Evolutionary conservation across 1,140 invertebrate genomes (phyloP).

Genomic region (Palaemon carinicauda): DNA sequence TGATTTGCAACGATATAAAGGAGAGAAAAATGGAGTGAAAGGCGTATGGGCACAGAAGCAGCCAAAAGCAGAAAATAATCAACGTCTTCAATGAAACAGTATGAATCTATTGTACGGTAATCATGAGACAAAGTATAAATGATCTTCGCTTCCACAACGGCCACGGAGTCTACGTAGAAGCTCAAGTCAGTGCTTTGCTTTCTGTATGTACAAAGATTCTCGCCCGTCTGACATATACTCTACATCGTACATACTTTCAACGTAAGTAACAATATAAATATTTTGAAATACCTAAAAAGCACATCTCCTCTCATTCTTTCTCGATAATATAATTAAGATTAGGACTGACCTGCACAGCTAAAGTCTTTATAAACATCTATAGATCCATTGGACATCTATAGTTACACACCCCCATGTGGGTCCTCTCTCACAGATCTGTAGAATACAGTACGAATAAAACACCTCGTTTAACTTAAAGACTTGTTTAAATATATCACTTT

Average conservation of each 20-base stretch:
- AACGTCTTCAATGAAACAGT: background rate
- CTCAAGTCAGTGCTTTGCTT: no score
- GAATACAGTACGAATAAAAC: no score
- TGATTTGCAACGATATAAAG: background rate
- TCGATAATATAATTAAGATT: no score
- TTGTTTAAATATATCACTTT: no score
- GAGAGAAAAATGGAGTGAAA: background rate
- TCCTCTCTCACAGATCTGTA: no score
- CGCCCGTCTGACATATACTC: background rate
- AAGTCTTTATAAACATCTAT: no score
- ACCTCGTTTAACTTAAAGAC: no score
- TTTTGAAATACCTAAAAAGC: constrained; percentile 17
- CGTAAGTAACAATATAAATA: constrained; percentile 32
- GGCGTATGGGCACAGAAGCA: background rate
- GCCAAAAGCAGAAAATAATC: background rate
- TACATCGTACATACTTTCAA: constrained; percentile 14
- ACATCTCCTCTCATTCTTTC: no score
- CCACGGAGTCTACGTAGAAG: background rate
- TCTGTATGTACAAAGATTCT: background rate
- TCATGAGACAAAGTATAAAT: constrained; percentile 45
- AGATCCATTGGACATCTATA: no score
- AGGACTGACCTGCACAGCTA: no score
- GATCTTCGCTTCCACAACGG: background rate
- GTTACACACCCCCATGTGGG: no score
- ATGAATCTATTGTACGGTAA: constrained; percentile 18